Conservation (phyloP, 92 coral and sea anemone genomes). For the Metridium senile region DNA sequence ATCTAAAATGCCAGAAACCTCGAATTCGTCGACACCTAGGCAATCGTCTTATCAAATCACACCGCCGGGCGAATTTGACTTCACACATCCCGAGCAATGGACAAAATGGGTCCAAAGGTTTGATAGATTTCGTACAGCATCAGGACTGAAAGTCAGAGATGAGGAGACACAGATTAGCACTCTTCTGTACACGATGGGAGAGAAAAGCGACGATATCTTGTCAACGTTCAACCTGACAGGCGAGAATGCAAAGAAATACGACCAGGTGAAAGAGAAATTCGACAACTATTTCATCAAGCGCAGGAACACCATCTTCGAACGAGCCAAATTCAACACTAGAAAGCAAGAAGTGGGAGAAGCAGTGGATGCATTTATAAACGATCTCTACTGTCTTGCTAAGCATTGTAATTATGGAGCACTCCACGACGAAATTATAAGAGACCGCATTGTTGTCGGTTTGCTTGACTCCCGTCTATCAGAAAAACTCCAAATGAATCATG, state of each 20-base stretch:
- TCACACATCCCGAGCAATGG: no score
- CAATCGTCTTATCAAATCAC: constrained; percentile 15
- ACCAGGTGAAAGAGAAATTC: constrained; percentile 10
- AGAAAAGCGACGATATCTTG: constrained; percentile 28
- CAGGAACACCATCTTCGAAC: constrained; percentile 33
- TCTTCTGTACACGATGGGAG: constrained; percentile 34
- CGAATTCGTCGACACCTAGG: neutral
- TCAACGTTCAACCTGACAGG: neutral
- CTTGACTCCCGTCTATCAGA: constrained; percentile 48
- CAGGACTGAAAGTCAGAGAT: constrained; percentile 36
- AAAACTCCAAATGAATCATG: constrained; percentile 48
- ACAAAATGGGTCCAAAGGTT: no score
- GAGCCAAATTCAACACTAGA: constrained; percentile 32
- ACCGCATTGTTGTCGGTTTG: constrained; percentile 60
- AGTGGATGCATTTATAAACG: constrained; percentile 30
- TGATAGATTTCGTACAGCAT: constrained; percentile 37
- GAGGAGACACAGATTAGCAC: constrained; percentile 34
- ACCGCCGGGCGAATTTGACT: no score
- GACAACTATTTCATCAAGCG: constrained; percentile 35
- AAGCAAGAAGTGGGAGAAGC: constrained; percentile 38
- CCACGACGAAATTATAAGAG: constrained; percentile 44
- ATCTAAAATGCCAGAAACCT: neutral
- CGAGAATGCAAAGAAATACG: neutral
- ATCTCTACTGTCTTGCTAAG: constrained; percentile 44
- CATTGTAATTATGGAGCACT: constrained; percentile 37